Evolutionary conservation across 2,113 vertebrate species (phyloP), one percentile per base, ranked within the genome.

Genomic region (Galemys pyrenaicus): DNA sequence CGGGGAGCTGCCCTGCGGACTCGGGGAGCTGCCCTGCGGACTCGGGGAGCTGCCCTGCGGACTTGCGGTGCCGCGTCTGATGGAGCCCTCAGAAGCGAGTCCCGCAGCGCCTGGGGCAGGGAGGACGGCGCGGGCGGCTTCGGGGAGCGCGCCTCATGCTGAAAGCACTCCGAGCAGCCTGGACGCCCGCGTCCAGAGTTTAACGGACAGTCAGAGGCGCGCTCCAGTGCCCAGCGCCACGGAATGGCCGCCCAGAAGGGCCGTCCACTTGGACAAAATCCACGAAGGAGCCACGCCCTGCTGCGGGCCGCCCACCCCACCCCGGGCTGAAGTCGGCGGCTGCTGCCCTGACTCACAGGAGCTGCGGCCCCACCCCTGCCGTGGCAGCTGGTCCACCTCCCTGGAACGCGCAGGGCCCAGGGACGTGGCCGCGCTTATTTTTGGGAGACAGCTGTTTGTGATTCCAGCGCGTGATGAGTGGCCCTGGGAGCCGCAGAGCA

Each of bases 381-480:
- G 3, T 15, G 8, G 65, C 41, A 32, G 65, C 68, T 60, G 41
- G 0, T 5, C 6, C 7, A 56, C 60, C 71, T 79, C 39, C 67
- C 20, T 6, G 84, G 60, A 65, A 20, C 30, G 41, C 13, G n/a
- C 32, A 3, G 1, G 8, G 58, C 9, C 0, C 32, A 85, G 67
- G 49, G 44, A 37, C 12, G 28, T 11, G 35, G 22, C 35, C 44
- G 0, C 0, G 32, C 35, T 3, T 90, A 77, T 89, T 92, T 83
- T 91, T 4, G 41, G 82, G 87, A 87, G 41, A 60, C 87, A 81
- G 87, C 90, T 95, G 85, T 70, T 35, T 56, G 62, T 12, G 78
- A 67, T 28, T 81, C 37, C 16, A 10, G 58, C 56, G 75, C 11
- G 51, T 20, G 39, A 9, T 3, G 12, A 35, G 13, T 6, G 37